Conservation (phyloP, 2,113 vertebrate species). For the Dissostichus mawsoni region DNA sequence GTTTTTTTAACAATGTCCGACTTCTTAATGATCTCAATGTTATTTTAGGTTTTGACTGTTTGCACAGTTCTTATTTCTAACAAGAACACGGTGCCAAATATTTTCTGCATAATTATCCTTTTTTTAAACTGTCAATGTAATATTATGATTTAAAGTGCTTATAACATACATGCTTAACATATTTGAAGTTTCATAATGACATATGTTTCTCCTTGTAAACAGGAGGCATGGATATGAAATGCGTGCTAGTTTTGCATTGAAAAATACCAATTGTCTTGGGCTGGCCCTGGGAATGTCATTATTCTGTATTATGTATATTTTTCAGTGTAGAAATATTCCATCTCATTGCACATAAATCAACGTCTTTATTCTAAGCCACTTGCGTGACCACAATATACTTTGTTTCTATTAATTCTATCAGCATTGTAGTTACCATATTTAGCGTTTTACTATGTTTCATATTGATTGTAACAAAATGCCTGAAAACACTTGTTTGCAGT, state of each 20-base stretch:
- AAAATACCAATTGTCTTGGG: constrained; percentile 86
- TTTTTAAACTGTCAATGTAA: constrained; percentile 42
- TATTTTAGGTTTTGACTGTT: constrained; percentile 41
- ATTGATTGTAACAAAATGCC: constrained; percentile 75
- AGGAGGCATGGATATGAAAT: constrained; percentile 28
- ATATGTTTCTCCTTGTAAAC: constrained; percentile 36
- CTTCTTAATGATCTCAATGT: constrained; percentile 34
- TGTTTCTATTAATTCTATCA: constrained; percentile 64
- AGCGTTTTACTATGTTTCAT: constrained; percentile 73
- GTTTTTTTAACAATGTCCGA: constrained; percentile 25
- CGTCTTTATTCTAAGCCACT: constrained; percentile 52
- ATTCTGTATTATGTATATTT: constrained; percentile 81
- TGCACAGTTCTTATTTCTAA: constrained; percentile 31
- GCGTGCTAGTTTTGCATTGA: constrained; percentile 56
- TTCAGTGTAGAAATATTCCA: constrained; percentile 82
- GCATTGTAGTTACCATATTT: constrained; percentile 73
- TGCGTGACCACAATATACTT: constrained; percentile 59
- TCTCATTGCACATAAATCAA: constrained; percentile 65
- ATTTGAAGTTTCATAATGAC: constrained; percentile 48
- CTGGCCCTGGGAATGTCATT: constrained; percentile 89
- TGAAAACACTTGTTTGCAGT: constrained; percentile 73
- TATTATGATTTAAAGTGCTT: constrained; percentile 50
- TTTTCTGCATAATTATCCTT: constrained; percentile 41
- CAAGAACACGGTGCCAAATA: constrained; percentile 54
- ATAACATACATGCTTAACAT: constrained; percentile 38